Percentiles rank a stretch among this genome's conserved stretches.
Evolutionary conservation across 2,797 vertebrate species (phyloP).

Genomic region (Halcyon chelicuti): DNA sequence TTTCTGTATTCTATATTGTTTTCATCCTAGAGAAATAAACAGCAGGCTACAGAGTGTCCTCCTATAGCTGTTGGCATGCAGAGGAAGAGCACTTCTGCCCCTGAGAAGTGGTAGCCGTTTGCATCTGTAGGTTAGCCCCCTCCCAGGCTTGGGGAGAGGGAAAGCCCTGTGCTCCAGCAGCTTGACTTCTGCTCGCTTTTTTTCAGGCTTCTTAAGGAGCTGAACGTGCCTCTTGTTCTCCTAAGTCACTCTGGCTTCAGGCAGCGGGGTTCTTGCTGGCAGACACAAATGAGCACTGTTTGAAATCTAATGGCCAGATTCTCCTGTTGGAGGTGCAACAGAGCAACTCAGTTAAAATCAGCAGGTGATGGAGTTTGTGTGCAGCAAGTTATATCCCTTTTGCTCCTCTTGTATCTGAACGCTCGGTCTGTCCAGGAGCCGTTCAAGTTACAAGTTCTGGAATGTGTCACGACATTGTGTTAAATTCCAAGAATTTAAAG

Average conservation of each 20-base stretch:
- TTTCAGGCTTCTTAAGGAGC: background rate
- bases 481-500: background rate
- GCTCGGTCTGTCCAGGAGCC: background rate
- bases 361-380: background rate
- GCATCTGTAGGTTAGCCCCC: background rate
- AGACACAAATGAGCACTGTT: background rate
- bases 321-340: background rate
- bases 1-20: background rate
- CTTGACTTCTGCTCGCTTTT: background rate
- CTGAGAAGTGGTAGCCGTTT: accelerated
- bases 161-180: background rate
- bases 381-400: background rate
- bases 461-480: accelerated
- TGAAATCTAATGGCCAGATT: background rate
- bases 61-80: accelerated
- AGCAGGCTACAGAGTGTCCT: background rate
- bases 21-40: background rate
- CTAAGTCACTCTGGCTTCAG: background rate
- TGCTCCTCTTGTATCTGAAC: background rate
- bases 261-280: background rate
- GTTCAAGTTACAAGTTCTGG: background rate
- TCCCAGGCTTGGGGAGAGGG: background rate
- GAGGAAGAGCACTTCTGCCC: background rate
- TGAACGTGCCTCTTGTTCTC: background rate
- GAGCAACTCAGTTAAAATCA: accelerated